Base-by-base conservation (phyloP, 2,113 vertebrate genomes). In the Ascaphus truei region DNA sequence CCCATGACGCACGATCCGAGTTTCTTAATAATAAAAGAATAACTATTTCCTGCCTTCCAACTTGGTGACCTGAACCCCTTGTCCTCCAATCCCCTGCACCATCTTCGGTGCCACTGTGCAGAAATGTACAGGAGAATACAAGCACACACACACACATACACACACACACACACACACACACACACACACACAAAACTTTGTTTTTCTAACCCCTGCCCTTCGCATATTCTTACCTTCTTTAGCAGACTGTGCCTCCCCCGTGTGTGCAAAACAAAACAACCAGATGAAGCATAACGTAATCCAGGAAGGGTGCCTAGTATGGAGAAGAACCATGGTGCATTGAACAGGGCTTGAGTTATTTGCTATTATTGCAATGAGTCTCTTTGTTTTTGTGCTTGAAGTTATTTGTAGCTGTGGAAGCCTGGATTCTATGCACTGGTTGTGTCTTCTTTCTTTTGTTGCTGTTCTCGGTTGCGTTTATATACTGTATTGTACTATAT, bases 191-290 rank as follows among this genome's bases (percentile, higher is more conserved):
- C 12, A 3, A 88, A 91, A 80, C 85, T 90, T 89, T 85, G 79
- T 75, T 75, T 80, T 31, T 77, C 39, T n/a, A 5, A 18, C 41
- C 6, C 41, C 41, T 5, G 1, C 5, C n/a, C 9, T 3, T 41
- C 37, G n/a, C 6, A 8, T 47, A 22, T 47, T 76, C 94, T 98
- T 90, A 98, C 96, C 96, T 95, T 98, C 96, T 89, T 95, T 96
- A 11, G 92, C 91, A 85, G 93, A 94, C 86, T 97, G 96, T 73
- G 95, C 92, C 75, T 92, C 86, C 82, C 90, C 94, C 75, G 84
- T 84, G 85, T 81, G 86, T 81, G 89, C 86, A 75, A 81, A 88
- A 73, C 88, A 89, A 80, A 92, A 89, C 63, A 95, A 76, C 86
- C 88, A 88, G 81, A 89, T 76, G 79, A 92, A 90, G 87, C 85